These are phyloP conservation scores for Pavo muticus DNA, from an alignment of 2,113 vertebrate genomes.

Conservation along the genomic window DNA sequence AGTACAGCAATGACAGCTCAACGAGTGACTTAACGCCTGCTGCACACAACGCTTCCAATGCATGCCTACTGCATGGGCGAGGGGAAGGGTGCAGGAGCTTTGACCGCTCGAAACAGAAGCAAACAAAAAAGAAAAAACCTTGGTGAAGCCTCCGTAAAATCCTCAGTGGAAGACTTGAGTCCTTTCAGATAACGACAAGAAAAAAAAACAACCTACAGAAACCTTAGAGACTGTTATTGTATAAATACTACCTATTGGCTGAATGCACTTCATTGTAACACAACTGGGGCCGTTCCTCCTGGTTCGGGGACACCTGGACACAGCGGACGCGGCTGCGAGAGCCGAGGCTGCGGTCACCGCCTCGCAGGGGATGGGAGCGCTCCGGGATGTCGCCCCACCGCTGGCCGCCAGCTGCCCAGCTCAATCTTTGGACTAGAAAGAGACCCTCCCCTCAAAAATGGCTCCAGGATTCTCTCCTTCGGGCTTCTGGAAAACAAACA, in stretches of 20 bases:
- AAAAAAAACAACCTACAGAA: conserved; percentile 71
- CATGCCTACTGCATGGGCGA: conserved; percentile 64
- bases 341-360: neutral
- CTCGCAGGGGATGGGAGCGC: neutral
- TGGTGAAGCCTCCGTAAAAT: conserved; percentile 80
- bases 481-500: conserved; percentile 59
- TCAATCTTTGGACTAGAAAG: conserved; percentile 57
- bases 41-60: conserved; percentile 73
- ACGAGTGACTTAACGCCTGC: conserved; percentile 1
- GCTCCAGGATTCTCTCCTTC: conserved; percentile 58
- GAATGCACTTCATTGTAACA: conserved; percentile 77
- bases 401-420: neutral
- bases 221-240: conserved; percentile 70
- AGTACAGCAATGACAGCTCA: conserved; percentile 32
- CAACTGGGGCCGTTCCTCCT: conserved; percentile 35
- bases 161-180: conserved; percentile 87
- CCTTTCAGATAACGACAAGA: conserved; percentile 80
- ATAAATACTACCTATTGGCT: conserved; percentile 75
- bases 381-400: neutral
- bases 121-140: conserved; percentile 65
- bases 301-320: neutral
- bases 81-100: conserved; percentile 78
- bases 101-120: conserved; percentile 64
- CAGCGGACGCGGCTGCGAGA: neutral
- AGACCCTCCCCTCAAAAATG: conserved; percentile 52